Base-by-base conservation (phyloP, 2,113 vertebrate species). In the Polypterus bichir region DNA sequence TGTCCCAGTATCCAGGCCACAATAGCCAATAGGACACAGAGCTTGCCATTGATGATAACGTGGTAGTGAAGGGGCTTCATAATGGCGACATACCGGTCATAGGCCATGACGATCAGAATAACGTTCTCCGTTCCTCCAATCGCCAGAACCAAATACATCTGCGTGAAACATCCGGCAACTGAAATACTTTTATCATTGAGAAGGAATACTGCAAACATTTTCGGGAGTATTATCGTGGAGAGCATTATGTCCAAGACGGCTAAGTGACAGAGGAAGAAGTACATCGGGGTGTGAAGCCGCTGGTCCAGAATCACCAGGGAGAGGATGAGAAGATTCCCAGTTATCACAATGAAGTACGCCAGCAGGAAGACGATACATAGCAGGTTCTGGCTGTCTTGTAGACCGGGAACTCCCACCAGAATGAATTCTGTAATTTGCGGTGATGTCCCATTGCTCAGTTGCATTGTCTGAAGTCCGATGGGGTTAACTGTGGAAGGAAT, bases 101-200 rank as follows among this genome's bases (percentile, higher is more conserved):
- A 86, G 7, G 84, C 85, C 84, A 87, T 88, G 46, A 79, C 73
- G 0, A 77, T 81, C 11, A 88, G 62, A n/a, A 88, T 69, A 49
- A 71, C 77, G 2, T 78, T 77, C 11, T 74, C 74, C 0, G 77
- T 79, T 6, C 77, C 71, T 1, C 59, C 65, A 0, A 83, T 47
- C 0, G 72, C 72, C 1, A 69, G 69, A 9, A 77, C 81, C 68
- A 82, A 79, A 4, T 74, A 77, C 46, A 88, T 80, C 48, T 90
- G 86, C 1, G 70, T 1, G 1, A 82, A 69, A 61, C 85, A 90
- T 6, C 75, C 72, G 0, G 9, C 62, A 11, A 82, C 74, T 0
- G 83, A 68, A 55, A 88, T 83, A 3, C 69, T 62, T 1, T 70
- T 75, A 11, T 62, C 52, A 1, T 64, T 67, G 0, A 7, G 57